Evolutionary conservation across 2,797 vertebrate species (phyloP).

Genomic region (Phrynocephalus forsythii): DNA sequence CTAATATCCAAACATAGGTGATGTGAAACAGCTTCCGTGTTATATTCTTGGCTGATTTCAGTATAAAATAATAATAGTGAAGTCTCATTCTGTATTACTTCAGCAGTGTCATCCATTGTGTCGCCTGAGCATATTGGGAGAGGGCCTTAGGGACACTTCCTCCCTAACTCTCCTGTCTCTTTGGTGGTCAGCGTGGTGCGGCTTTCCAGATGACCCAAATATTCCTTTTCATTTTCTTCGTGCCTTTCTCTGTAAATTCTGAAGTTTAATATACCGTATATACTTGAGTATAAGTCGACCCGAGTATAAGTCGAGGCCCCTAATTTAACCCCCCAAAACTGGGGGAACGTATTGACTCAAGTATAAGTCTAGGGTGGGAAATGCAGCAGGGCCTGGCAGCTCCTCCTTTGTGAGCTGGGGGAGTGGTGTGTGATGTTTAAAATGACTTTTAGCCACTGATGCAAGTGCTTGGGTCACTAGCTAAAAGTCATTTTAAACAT

Average conservation of each 20-base stretch:
- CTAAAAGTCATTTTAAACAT: too few species aligned
- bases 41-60: neutral
- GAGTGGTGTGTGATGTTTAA: too few species aligned
- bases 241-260: neutral
- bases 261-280: neutral
- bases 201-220: neutral
- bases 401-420: too few species aligned
- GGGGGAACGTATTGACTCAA: too few species aligned
- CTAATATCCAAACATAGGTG: too few species aligned
- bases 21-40: neutral
- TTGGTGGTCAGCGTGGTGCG: conserved; percentile 12
- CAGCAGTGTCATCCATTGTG: neutral
- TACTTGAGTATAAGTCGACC: too few species aligned
- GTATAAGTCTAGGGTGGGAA: too few species aligned
- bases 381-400: too few species aligned
- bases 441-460: too few species aligned
- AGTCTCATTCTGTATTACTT: neutral
- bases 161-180: neutral
- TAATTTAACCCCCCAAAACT: too few species aligned
- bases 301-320: too few species aligned
- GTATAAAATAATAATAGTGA: neutral
- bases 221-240: neutral
- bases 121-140: neutral
- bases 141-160: neutral
- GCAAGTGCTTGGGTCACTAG: too few species aligned